These are phyloP conservation scores for Halictus rubicundus DNA, from an alignment of 1,140 invertebrate species.

Conservation along the genomic window DNA sequence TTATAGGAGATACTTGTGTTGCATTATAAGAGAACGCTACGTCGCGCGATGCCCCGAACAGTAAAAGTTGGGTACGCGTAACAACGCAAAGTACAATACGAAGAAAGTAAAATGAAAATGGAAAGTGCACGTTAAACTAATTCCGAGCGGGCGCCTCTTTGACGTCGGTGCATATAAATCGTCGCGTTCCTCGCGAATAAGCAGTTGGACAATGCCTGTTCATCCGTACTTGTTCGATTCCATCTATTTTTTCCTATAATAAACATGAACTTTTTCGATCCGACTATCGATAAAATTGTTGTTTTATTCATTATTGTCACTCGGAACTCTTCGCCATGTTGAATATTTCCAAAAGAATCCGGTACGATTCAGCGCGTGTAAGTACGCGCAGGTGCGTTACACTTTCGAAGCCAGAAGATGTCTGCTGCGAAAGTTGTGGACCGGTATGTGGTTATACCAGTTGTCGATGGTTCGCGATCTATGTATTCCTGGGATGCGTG, in stretches of 20 bases:
- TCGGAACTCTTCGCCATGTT: too few species aligned
- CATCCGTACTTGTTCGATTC: too few species aligned
- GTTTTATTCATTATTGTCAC: too few species aligned
- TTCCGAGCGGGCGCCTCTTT: slow-evolving; percentile 44
- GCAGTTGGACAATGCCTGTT: too few species aligned
- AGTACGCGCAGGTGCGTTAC: neutral
- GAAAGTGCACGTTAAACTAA: slow-evolving; percentile 59
- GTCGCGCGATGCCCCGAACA: neutral
- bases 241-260: too few species aligned
- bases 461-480: slow-evolving; percentile 3
- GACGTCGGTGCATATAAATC: slow-evolving; percentile 46
- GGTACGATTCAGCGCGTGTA: neutral
- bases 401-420: slow-evolving; percentile 27
- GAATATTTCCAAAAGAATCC: neutral
- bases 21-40: too few species aligned
- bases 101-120: slow-evolving; percentile 64
- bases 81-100: neutral
- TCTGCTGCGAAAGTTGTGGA: slow-evolving; percentile 27
- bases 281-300: too few species aligned
- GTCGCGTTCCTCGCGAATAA: neutral
- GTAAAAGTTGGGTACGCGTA: slow-evolving; percentile 14
- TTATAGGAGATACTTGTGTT: too few species aligned
- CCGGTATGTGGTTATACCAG: slow-evolving; percentile 32
- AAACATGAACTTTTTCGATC: too few species aligned
- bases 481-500: neutral